These are phyloP conservation scores for Cotesia vestalis DNA, from an alignment of 1,140 invertebrate species.

Conservation along the genomic window DNA sequence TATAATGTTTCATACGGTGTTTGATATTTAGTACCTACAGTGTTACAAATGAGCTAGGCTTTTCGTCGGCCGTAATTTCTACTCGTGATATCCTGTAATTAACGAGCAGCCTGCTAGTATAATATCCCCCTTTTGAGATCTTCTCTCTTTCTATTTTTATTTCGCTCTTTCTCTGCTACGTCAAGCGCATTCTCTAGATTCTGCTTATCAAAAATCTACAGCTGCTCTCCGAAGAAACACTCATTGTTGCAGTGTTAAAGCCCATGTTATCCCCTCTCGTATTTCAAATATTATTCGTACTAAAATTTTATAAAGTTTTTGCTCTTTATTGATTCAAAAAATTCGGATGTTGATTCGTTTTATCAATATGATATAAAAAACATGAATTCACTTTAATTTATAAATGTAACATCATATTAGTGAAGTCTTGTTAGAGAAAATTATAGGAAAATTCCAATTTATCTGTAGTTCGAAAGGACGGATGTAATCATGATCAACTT, in stretches of 20 bases:
- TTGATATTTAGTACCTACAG: conserved; percentile 23
- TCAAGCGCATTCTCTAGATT: conserved; percentile 35
- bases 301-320: too few species aligned
- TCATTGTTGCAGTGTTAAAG: background rate
- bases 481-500: too few species aligned
- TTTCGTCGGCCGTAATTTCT: conserved; percentile 60
- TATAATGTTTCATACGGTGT: conserved; percentile 23
- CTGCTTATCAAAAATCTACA: conserved; percentile 62
- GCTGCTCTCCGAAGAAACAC: conserved; percentile 43
- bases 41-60: conserved; percentile 47
- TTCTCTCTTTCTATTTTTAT: background rate
- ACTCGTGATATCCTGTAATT: conserved; percentile 57
- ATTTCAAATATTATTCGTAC: background rate
- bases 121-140: conserved; percentile 48
- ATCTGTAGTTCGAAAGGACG: too few species aligned
- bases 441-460: too few species aligned
- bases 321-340: too few species aligned
- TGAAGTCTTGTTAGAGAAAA: too few species aligned
- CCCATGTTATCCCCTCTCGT: too few species aligned
- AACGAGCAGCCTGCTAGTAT: conserved; percentile 55
- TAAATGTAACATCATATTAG: too few species aligned
- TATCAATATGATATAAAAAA: too few species aligned
- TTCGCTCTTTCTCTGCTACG: conserved; percentile 11
- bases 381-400: too few species aligned
- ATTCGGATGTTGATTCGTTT: too few species aligned